Percentiles rank a stretch among this genome's conserved stretches.
These are phyloP conservation scores for Lepas anatifera DNA, from an alignment of 2,888 invertebrate species.

Conservation along the genomic window DNA sequence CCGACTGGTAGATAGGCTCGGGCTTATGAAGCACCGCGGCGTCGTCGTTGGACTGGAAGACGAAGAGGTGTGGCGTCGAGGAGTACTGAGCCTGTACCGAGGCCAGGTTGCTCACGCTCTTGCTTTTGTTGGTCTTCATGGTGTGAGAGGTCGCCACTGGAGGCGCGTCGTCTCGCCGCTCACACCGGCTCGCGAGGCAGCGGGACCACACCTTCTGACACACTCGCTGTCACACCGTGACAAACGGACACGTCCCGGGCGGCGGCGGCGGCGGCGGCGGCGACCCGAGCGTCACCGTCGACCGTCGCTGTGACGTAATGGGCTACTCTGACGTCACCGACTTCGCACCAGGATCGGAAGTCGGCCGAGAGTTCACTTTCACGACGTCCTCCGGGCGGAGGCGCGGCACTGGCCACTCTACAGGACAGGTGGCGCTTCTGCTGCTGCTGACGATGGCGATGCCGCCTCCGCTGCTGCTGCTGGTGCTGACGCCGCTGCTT, in stretches of 20 bases:
- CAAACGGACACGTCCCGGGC: neutral
- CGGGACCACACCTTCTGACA: too few relatives aligned
- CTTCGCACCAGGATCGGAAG: too few relatives aligned
- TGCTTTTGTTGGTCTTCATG: neutral
- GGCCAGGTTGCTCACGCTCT: constrained; percentile 19
- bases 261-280: neutral
- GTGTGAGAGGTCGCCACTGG: neutral
- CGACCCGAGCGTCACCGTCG: neutral
- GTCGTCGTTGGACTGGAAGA: constrained; percentile 24
- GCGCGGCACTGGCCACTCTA: too few relatives aligned
- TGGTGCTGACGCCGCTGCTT: too few relatives aligned
- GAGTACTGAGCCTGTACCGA: constrained; percentile 21
- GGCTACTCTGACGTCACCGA: neutral
- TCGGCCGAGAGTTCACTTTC: neutral
- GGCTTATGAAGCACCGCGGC: constrained; percentile 15
- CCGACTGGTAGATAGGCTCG: constrained; percentile 25
- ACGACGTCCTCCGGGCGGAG: neutral
- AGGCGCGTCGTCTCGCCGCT: too few relatives aligned
- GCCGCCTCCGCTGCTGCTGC: too few relatives aligned
- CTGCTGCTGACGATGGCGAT: too few relatives aligned
- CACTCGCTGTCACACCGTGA: too few relatives aligned
- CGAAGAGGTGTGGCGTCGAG: constrained; percentile 26
- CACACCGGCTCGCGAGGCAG: too few relatives aligned
- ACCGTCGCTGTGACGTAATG: neutral
- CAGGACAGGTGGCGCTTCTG: too few relatives aligned